A percentile compares a stretch with the other conserved stretches of the same genome.
Evolutionary conservation across 2,797 vertebrate species (phyloP).

Genomic region (Sebastes nivosus): DNA sequence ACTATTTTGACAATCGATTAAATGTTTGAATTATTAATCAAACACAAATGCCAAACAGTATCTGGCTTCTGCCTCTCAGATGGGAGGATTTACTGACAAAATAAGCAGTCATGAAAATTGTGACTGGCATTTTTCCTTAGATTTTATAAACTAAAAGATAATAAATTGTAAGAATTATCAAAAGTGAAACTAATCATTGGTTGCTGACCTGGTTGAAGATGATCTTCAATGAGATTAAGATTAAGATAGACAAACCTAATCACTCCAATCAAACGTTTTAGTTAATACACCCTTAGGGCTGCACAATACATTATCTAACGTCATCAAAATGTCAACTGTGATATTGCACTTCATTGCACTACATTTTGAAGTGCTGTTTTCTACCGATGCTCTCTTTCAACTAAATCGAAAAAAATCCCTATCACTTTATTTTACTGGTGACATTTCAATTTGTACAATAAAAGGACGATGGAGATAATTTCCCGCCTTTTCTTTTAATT

Average conservation of each 20-base stretch:
- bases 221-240: background rate
- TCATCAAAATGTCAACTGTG: too few species aligned
- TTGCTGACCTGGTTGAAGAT: background rate
- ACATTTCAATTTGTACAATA: too few species aligned
- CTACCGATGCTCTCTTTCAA: too few species aligned
- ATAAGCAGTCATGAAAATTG: background rate
- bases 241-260: background rate
- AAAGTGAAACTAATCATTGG: background rate
- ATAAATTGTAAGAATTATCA: background rate
- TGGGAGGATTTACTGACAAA: background rate
- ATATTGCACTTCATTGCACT: too few species aligned
- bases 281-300: background rate
- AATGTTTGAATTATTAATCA: background rate
- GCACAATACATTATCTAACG: too few species aligned
- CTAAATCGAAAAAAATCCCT: too few species aligned
- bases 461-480: too few species aligned
- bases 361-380: too few species aligned
- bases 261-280: background rate
- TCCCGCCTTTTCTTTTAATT: too few species aligned
- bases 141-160: background rate
- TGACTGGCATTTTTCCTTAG: background rate
- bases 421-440: too few species aligned
- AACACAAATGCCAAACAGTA: background rate
- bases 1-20: background rate
- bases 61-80: background rate